Conservation (phyloP, 2,113 vertebrate species). For the Ptilorrhoa leucosticta region DNA sequence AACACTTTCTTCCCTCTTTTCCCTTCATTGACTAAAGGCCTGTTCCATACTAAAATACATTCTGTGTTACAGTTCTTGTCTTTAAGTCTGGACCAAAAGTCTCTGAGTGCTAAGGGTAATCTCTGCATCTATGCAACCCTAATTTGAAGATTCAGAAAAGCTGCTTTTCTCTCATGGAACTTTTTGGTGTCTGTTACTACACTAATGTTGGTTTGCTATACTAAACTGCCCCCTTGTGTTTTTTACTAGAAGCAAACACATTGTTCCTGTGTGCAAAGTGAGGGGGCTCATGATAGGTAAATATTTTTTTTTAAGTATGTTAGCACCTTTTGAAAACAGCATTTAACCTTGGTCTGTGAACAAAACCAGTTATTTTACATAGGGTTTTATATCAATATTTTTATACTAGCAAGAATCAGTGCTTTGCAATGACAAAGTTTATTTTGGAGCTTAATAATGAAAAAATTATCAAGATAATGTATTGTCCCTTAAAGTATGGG, state of each 20-base stretch:
- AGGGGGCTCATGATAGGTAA: background rate
- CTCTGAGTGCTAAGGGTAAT: background rate
- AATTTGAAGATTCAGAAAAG: conserved; percentile 1
- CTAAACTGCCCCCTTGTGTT: conserved; percentile 60
- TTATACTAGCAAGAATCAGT: background rate
- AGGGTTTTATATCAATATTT: background rate
- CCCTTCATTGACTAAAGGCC: background rate
- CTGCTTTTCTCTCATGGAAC: background rate
- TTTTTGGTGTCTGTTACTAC: background rate
- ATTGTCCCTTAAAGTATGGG: background rate
- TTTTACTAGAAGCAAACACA: background rate
- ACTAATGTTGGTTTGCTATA: background rate
- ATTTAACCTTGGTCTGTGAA: background rate
- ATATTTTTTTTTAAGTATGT: background rate
- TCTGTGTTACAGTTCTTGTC: background rate
- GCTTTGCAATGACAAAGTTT: background rate
- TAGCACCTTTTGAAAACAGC: background rate
- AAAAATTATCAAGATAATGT: background rate
- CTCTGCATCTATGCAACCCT: background rate
- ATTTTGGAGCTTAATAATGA: background rate
- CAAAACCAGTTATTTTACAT: background rate
- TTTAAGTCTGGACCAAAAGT: background rate
- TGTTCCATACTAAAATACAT: background rate
- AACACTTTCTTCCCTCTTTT: background rate
- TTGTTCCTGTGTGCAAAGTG: background rate